phyloP scores from a whole-genome alignment of 92 coral and sea anemone genomes.

The Isaurus tuberculatus region DNA sequence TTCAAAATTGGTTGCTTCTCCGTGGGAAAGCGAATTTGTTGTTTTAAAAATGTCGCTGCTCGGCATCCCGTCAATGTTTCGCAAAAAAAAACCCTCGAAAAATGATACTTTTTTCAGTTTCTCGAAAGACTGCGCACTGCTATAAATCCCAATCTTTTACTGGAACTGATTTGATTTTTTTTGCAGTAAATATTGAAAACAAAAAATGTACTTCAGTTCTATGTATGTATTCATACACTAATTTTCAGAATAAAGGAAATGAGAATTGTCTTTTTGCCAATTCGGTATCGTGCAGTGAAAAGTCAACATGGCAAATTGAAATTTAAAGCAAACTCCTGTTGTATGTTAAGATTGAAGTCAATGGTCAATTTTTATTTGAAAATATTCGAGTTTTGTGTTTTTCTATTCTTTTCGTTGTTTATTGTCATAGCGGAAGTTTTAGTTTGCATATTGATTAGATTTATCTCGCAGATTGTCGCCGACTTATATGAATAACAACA shows the following conservation, averaged over 20 bases:
- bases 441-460: slow-evolving; percentile 10
- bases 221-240: not conserved
- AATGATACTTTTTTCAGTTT: too few relatives aligned
- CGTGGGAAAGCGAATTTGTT: not conserved
- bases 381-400: not conserved
- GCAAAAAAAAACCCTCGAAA: too few relatives aligned
- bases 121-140: too few relatives aligned
- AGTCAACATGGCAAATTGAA: not conserved
- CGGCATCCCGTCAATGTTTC: too few relatives aligned
- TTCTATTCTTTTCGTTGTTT: not conserved
- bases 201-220: not conserved
- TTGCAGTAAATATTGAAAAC: slow-evolving; percentile 17
- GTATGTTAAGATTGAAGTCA: too few relatives aligned
- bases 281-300: not conserved
- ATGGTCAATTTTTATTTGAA: too few relatives aligned
- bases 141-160: slow-evolving; percentile 15
- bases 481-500: slow-evolving; percentile 38
- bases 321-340: not conserved
- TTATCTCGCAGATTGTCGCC: slow-evolving; percentile 10
- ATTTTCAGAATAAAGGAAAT: not conserved
- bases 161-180: slow-evolving; percentile 17
- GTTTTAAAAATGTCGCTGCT: not conserved
- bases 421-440: slow-evolving; percentile 28
- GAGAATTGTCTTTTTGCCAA: not conserved
- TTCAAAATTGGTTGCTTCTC: not conserved